A percentile compares a stretch with the other conserved stretches of the same genome.
These are phyloP conservation scores for Cochlearius cochlearius DNA, from an alignment of 2,113 vertebrate genomes.

Conservation along the genomic window DNA sequence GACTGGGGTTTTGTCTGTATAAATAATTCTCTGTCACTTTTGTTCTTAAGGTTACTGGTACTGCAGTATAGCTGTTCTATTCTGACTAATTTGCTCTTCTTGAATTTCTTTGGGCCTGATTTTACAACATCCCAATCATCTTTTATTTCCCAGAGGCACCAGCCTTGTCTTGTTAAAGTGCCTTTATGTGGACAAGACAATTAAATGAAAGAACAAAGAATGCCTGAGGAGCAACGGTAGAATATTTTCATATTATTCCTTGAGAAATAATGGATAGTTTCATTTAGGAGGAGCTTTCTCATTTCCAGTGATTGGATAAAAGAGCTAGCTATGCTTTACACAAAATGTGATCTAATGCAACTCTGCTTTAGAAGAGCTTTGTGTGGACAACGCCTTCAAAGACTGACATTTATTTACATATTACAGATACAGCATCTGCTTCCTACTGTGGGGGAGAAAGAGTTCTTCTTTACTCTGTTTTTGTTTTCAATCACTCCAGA, in stretches of 20 bases:
- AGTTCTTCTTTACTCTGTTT: background rate
- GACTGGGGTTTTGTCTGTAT: slow-evolving; percentile 43
- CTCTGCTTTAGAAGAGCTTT: background rate
- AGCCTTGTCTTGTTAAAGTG: background rate
- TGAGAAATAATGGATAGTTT: background rate
- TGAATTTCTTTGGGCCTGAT: background rate
- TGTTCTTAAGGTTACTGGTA: slow-evolving; percentile 57
- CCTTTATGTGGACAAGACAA: background rate
- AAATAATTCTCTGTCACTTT: slow-evolving; percentile 61
- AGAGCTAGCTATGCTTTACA: background rate
- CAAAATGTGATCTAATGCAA: background rate
- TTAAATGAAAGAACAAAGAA: slow-evolving; percentile 37
- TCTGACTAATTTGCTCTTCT: background rate
- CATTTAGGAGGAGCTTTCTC: background rate
- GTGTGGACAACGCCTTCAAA: background rate
- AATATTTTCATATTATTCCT: background rate
- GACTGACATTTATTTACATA: background rate
- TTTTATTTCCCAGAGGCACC: background rate
- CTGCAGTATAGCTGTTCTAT: background rate
- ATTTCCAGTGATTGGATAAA: background rate
- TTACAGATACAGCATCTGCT: background rate
- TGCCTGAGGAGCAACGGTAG: background rate
- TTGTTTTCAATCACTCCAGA: background rate
- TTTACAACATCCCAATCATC: background rate
- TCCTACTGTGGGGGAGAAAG: background rate